phyloP scores from a whole-genome alignment of 2,797 vertebrate genomes.

The Pogoniulus pusillus region DNA sequence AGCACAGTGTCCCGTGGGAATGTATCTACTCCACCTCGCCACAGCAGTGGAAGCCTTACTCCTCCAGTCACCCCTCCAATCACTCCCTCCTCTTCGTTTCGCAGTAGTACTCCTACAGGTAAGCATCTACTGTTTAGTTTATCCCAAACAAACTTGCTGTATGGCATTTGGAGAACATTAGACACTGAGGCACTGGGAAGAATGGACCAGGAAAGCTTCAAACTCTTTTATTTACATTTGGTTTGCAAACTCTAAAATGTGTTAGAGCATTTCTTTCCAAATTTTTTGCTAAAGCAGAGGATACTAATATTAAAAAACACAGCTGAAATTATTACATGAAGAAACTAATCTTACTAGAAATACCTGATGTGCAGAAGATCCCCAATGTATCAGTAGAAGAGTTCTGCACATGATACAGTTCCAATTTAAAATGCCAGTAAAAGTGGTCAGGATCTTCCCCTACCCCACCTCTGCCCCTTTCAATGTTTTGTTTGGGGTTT shows the following conservation, averaged over 20 bases:
- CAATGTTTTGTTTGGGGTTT: no score
- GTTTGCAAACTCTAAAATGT: neutral
- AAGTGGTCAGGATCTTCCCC: neutral
- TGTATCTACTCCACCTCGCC: constrained; percentile 91
- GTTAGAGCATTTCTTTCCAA: neutral
- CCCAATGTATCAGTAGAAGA: neutral
- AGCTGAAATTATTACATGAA: neutral
- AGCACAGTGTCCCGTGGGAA: constrained; percentile 89
- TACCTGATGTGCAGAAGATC: neutral
- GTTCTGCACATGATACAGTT: neutral
- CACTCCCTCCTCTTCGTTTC: constrained; percentile 96
- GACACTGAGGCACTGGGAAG: neutral
- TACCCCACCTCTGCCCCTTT: neutral
- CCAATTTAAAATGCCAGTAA: neutral
- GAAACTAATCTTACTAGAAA: neutral
- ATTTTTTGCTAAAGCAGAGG: neutral
- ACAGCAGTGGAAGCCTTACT: constrained; percentile 95
- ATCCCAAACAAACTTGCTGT: neutral
- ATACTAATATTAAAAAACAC: neutral
- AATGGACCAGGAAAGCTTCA: neutral
- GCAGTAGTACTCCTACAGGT: constrained; percentile 97
- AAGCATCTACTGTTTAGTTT: constrained; percentile 27
- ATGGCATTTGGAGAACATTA: neutral
- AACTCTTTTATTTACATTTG: neutral
- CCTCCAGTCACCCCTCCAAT: constrained; percentile 97